phyloP scores from a whole-genome alignment of 2,888 invertebrate genomes.

The Apamea anceps region DNA sequence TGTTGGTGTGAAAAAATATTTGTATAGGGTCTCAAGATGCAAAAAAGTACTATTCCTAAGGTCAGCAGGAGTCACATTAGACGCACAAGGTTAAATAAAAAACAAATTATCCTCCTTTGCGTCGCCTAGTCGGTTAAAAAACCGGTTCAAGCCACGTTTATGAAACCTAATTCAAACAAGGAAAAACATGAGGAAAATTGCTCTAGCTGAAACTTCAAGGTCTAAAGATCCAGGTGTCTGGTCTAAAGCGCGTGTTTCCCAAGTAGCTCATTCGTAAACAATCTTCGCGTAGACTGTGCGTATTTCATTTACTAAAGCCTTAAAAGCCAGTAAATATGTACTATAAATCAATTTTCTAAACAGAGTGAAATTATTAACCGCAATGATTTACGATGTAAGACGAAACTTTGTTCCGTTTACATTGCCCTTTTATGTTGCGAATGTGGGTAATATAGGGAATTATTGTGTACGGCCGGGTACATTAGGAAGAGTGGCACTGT shows the following conservation, averaged over 20 bases:
- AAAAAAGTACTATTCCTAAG: background rate
- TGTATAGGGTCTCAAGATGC: background rate
- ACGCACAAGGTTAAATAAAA: background rate
- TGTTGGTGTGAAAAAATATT: constrained; percentile 7
- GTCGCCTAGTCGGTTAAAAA: background rate
- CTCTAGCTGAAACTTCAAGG: constrained; percentile 20
- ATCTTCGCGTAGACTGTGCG: constrained; percentile 64
- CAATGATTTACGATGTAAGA: constrained; percentile 80
- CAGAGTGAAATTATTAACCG: constrained; percentile 81
- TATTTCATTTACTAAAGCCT: constrained; percentile 80
- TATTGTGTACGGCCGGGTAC: constrained; percentile 75
- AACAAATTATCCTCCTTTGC: background rate
- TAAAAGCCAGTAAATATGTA: constrained; percentile 82
- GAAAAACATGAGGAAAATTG: constrained; percentile 9
- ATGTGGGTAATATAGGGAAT: constrained; percentile 71
- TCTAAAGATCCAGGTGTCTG: constrained; percentile 36
- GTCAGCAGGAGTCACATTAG: background rate
- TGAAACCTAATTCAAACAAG: background rate
- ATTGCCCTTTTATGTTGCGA: constrained; percentile 71
- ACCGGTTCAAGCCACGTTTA: background rate
- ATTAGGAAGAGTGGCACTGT: constrained; percentile 82
- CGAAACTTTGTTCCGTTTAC: constrained; percentile 74
- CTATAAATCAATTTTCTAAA: constrained; percentile 86
- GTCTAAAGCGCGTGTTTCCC: constrained; percentile 32
- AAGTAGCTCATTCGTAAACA: constrained; percentile 60